A percentile compares a stretch with the other conserved stretches of the same genome.
Conservation (phyloP, 2,797 vertebrate species). For the Mormyrops boulengeri region DNA sequence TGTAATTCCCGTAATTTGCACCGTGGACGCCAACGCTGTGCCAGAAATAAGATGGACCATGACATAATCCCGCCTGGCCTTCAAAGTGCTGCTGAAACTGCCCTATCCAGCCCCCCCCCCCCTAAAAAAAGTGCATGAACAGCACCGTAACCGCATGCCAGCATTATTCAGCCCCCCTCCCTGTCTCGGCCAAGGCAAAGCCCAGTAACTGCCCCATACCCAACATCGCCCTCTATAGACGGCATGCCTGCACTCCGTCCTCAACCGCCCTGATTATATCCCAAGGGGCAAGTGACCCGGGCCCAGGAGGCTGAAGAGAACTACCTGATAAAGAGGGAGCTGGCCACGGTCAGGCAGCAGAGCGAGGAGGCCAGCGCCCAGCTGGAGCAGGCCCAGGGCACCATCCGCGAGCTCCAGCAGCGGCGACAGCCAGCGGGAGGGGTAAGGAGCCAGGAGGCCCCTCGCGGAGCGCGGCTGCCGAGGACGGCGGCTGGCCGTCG, state of each 20-base stretch:
- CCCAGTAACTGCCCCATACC: constrained; percentile 24
- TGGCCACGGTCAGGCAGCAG: constrained; percentile 96
- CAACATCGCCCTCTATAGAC: constrained; percentile 1
- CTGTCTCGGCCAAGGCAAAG: background rate
- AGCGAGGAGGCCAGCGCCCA: constrained; percentile 85
- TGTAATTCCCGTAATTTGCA: background rate
- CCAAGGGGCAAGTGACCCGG: constrained; percentile 99
- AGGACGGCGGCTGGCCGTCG: background rate
- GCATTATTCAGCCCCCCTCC: background rate
- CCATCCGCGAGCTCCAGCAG: constrained; percentile 87
- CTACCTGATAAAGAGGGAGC: constrained; percentile 98
- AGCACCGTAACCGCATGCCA: constrained; percentile 11
- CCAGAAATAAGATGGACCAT: background rate
- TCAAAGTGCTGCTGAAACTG: background rate
- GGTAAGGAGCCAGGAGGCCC: constrained; percentile 75
- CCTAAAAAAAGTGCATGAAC: constrained; percentile 17
- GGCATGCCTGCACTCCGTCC: constrained; percentile 29
- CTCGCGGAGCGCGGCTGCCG: background rate
- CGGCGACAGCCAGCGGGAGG: constrained; percentile 71
- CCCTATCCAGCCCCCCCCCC: too few species aligned
- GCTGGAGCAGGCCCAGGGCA: constrained; percentile 88
- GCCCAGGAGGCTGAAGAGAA: constrained; percentile 99
- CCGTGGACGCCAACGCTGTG: background rate
- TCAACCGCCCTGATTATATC: constrained; percentile 66
- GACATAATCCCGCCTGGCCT: background rate